Evolutionary conservation across 2,888 invertebrate genomes (phyloP).

Genomic region (Caenorhabditis zanzibari): DNA sequence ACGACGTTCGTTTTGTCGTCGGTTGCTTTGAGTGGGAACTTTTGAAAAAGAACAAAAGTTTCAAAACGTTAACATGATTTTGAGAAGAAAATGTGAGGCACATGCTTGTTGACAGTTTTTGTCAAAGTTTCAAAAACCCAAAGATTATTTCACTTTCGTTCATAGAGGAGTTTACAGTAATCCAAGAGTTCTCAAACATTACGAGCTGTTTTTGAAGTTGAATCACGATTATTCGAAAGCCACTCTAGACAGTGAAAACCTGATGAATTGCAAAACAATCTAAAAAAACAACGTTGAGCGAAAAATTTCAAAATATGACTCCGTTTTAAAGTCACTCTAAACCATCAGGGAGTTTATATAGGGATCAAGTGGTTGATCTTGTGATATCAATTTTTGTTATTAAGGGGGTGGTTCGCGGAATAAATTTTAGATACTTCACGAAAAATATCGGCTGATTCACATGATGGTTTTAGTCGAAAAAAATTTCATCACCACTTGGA

Average conservation of each 20-base stretch:
- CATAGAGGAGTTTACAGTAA: too few species aligned
- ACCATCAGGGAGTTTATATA: neutral
- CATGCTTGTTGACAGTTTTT: too few species aligned
- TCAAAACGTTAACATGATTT: too few species aligned
- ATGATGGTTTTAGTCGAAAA: neutral
- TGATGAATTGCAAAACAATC: too few species aligned
- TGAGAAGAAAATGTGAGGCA: too few species aligned
- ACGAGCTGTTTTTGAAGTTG: too few species aligned
- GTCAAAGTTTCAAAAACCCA: too few species aligned
- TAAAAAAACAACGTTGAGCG: neutral
- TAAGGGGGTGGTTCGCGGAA: neutral
- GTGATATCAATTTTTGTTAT: neutral
- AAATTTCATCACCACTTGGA: neutral
- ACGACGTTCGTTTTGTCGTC: neutral
- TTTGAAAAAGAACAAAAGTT: neutral
- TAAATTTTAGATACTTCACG: neutral
- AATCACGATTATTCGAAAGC: too few species aligned
- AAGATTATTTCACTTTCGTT: too few species aligned
- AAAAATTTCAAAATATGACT: neutral
- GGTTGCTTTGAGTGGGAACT: neutral
- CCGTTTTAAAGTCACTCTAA: neutral
- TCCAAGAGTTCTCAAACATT: too few species aligned
- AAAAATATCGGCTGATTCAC: conserved; percentile 1
- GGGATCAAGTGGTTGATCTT: conserved; percentile 15
- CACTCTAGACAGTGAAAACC: too few species aligned